Evolutionary conservation across 2,888 invertebrate species (phyloP).

Genomic region (Clostera curtula): DNA sequence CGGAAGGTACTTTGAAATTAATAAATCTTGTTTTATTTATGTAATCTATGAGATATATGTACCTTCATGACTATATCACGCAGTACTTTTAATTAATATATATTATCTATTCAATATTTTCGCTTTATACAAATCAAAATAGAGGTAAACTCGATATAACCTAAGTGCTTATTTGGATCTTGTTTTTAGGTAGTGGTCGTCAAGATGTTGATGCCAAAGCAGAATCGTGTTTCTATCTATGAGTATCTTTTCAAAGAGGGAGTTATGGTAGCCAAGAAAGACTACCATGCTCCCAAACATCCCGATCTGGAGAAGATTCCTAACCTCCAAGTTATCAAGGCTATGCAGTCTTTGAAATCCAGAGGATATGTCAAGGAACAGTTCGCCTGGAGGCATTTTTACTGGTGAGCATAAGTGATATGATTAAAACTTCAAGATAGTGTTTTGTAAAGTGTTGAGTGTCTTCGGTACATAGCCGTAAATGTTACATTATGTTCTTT

Average conservation of each 20-base stretch:
- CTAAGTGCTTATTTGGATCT: slow-evolving; percentile 31
- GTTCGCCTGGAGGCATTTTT: slow-evolving; percentile 99
- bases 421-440: too few species aligned
- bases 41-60: slow-evolving; percentile 19
- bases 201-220: slow-evolving; percentile 99
- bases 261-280: slow-evolving; percentile 99
- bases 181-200: slow-evolving; percentile 59
- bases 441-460: too few species aligned
- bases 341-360: slow-evolving; percentile 96
- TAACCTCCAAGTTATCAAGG: slow-evolving; percentile 98
- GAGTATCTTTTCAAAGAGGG: slow-evolving; percentile 99
- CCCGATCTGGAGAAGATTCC: slow-evolving; percentile 96
- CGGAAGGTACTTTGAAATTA: slow-evolving; percentile 30
- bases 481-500: too few species aligned
- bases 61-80: slow-evolving; percentile 7
- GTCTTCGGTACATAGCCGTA: too few species aligned
- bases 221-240: slow-evolving; percentile 96
- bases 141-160: slow-evolving; percentile 31
- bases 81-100: slow-evolving; percentile 4
- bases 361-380: slow-evolving; percentile 99
- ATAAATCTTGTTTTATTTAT: slow-evolving; percentile 25
- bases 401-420: slow-evolving; percentile 81
- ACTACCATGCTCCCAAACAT: slow-evolving; percentile 98
- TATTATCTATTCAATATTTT: slow-evolving; percentile 22
- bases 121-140: too few species aligned